Percentiles rank a stretch among this genome's conserved stretches.
These are phyloP conservation scores for Chymomyza procnemis DNA, from an alignment of 2,888 invertebrate genomes.

Conservation along the genomic window DNA sequence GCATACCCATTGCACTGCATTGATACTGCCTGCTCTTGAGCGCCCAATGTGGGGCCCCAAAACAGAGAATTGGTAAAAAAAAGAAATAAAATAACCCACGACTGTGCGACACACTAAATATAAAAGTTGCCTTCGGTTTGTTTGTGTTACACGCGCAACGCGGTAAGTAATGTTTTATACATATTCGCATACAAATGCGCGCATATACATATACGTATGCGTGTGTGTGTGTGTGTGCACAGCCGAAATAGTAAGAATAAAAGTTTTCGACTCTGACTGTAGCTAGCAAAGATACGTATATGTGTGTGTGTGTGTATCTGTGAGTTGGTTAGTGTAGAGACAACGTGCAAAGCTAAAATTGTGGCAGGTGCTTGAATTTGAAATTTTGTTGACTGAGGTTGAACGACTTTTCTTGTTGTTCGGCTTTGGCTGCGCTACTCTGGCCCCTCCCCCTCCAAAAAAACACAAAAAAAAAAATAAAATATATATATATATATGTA, in stretches of 20 bases:
- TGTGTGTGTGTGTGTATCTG: background rate
- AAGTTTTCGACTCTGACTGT: constrained; percentile 5
- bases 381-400: constrained; percentile 69
- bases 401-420: constrained; percentile 61
- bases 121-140: constrained; percentile 41
- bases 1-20: constrained; percentile 17
- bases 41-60: constrained; percentile 1
- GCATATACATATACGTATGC: background rate
- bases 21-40: constrained; percentile 27
- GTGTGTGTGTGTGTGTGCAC: constrained; percentile 7
- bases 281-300: background rate
- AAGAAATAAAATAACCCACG: background rate
- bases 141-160: constrained; percentile 52
- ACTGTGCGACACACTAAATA: constrained; percentile 25
- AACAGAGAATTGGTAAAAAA: background rate
- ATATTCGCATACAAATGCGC: constrained; percentile 2
- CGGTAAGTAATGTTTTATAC: constrained; percentile 42
- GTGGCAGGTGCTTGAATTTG: constrained; percentile 70
- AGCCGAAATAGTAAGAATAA: constrained; percentile 19
- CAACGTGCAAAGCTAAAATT: constrained; percentile 66
- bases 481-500: too few relatives aligned
- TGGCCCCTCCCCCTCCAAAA: too few relatives aligned
- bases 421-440: background rate
- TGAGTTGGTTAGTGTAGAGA: constrained; percentile 18
- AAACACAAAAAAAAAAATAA: background rate